These are phyloP conservation scores for Muscicapa adusta DNA, from an alignment of 2,113 vertebrate genomes.

Conservation along the genomic window DNA sequence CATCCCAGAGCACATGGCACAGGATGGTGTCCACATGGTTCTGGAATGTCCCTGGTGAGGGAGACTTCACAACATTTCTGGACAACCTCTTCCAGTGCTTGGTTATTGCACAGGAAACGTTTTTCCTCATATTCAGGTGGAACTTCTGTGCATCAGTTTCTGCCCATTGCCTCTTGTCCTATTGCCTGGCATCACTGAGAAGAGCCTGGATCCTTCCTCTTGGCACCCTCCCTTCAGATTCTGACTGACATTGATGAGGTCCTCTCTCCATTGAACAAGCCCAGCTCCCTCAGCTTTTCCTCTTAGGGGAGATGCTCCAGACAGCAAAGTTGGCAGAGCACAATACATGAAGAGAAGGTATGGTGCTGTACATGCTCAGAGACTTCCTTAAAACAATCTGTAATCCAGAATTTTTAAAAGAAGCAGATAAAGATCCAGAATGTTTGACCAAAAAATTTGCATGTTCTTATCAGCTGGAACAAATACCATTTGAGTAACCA, in stretches of 20 bases:
- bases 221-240: not conserved
- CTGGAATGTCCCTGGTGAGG: not conserved
- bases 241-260: not conserved
- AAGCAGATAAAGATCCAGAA: not conserved
- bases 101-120: not conserved
- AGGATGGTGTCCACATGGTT: not conserved
- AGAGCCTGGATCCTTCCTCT: not conserved
- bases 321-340: not conserved
- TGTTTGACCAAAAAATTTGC: not conserved
- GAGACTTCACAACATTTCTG: not conserved
- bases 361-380: not conserved
- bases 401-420: not conserved
- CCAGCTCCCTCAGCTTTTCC: not conserved
- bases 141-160: not conserved
- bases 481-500: not conserved
- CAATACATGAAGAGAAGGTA: not conserved
- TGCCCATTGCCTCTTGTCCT: not conserved
- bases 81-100: not conserved
- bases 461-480: not conserved
- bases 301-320: not conserved
- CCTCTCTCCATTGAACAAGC: not conserved
- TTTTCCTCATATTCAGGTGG: not conserved
- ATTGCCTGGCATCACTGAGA: not conserved
- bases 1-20: not conserved
- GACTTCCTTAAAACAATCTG: not conserved